Percentiles rank a stretch among this genome's conserved stretches.
These are phyloP conservation scores for Brachionus manjavacas DNA, from an alignment of 1,140 invertebrate genomes.

Conservation along the genomic window DNA sequence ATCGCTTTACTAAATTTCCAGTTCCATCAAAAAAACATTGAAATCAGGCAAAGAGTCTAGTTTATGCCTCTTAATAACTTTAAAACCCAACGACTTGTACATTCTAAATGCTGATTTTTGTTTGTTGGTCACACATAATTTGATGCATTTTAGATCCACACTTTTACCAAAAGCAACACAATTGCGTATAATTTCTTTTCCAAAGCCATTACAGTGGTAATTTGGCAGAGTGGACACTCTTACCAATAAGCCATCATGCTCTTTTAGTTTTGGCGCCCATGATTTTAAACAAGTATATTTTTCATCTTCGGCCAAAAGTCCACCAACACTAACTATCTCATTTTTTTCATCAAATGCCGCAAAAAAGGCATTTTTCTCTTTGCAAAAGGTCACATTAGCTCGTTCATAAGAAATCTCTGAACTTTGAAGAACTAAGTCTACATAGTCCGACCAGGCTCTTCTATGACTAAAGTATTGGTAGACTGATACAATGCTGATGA, in stretches of 20 bases:
- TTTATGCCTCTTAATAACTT: neutral
- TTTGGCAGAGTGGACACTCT: neutral
- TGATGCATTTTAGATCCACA: neutral
- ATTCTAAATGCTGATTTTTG: neutral
- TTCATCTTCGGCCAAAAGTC: neutral
- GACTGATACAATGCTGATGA: neutral
- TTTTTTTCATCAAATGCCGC: neutral
- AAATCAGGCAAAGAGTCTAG: neutral
- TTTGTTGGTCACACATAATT: neutral
- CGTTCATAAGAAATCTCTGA: neutral
- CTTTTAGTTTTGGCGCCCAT: neutral
- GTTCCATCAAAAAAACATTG: neutral
- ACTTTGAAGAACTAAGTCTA: neutral
- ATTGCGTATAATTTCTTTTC: neutral
- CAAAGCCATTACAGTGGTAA: neutral
- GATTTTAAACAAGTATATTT: neutral
- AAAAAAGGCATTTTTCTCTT: constrained; percentile 19
- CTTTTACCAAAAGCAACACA: neutral
- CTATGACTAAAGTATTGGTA: neutral
- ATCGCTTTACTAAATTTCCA: neutral
- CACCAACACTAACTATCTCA: neutral
- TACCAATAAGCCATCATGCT: neutral
- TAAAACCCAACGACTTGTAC: neutral
- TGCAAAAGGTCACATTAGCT: neutral
- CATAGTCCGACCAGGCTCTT: neutral